Percentiles rank a stretch among this genome's conserved stretches.
Conservation (phyloP, 2,113 vertebrate genomes). For the Tinamus guttatus region DNA sequence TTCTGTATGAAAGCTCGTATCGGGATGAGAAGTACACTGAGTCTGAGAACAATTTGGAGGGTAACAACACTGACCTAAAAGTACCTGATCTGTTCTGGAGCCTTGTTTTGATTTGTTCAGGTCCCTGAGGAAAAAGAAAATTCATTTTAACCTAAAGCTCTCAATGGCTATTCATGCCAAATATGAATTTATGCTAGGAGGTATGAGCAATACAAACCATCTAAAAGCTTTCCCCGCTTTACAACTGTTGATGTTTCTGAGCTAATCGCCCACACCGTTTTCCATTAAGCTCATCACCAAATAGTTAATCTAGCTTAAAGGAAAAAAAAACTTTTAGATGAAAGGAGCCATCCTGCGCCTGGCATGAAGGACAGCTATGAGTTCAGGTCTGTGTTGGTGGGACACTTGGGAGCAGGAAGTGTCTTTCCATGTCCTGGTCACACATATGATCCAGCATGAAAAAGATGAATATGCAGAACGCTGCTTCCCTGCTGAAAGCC, state of each 20-base stretch:
- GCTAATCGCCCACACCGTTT: not conserved
- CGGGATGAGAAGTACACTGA: not conserved
- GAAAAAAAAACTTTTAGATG: not conserved
- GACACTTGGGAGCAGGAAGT: not conserved
- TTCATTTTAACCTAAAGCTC: not conserved
- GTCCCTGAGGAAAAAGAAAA: not conserved
- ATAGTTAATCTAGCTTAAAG: not conserved
- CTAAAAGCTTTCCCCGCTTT: not conserved
- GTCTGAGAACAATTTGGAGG: not conserved
- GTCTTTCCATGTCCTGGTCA: not conserved
- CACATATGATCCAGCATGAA: not conserved
- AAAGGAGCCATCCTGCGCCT: not conserved
- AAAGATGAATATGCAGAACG: not conserved
- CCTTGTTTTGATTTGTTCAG: not conserved
- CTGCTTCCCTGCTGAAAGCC: not conserved
- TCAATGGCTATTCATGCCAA: not conserved
- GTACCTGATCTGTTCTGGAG: not conserved
- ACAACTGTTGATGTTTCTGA: not conserved
- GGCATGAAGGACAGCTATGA: not conserved
- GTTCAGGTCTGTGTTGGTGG: not conserved
- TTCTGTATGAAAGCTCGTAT: not conserved
- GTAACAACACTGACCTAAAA: not conserved
- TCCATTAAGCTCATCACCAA: not conserved
- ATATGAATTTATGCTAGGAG: not conserved
- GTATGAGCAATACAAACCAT: not conserved